These are phyloP conservation scores for Megastigmus dorsalis DNA, from an alignment of 2,888 invertebrate genomes.

Conservation along the genomic window DNA sequence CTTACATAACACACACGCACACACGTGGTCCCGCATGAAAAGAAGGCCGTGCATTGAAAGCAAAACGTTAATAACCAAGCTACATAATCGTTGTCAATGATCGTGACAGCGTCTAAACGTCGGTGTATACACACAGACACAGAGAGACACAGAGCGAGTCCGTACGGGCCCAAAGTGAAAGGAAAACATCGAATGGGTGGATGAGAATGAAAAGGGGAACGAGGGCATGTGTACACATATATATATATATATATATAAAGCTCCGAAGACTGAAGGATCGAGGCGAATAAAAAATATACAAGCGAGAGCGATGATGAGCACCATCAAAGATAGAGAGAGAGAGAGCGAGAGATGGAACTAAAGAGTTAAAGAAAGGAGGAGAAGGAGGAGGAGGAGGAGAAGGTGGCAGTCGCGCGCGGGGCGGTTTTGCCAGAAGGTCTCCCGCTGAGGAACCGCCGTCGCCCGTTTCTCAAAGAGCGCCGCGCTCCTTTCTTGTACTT, in stretches of 20 bases:
- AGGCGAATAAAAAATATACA: constrained; percentile 3
- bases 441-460: constrained; percentile 47
- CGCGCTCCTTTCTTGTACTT: constrained; percentile 31
- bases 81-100: constrained; percentile 23
- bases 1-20: too few relatives aligned
- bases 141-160: too few relatives aligned
- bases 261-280: background rate
- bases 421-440: constrained; percentile 42
- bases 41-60: constrained; percentile 34
- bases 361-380: too few relatives aligned
- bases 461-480: constrained; percentile 39
- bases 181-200: constrained; percentile 20
- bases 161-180: constrained; percentile 15
- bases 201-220: background rate
- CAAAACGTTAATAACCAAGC: constrained; percentile 42
- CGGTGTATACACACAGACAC: too few relatives aligned
- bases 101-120: constrained; percentile 18
- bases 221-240: background rate
- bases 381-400: constrained; percentile 10
- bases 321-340: background rate
- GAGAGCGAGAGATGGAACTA: background rate
- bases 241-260: too few relatives aligned
- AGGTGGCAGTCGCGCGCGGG: constrained; percentile 21
- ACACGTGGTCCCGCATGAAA: constrained; percentile 6
- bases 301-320: background rate